Percentiles rank a stretch among this genome's conserved stretches.
phyloP scores from a whole-genome alignment of 2,797 vertebrate genomes.

The Todus mexicanus region DNA sequence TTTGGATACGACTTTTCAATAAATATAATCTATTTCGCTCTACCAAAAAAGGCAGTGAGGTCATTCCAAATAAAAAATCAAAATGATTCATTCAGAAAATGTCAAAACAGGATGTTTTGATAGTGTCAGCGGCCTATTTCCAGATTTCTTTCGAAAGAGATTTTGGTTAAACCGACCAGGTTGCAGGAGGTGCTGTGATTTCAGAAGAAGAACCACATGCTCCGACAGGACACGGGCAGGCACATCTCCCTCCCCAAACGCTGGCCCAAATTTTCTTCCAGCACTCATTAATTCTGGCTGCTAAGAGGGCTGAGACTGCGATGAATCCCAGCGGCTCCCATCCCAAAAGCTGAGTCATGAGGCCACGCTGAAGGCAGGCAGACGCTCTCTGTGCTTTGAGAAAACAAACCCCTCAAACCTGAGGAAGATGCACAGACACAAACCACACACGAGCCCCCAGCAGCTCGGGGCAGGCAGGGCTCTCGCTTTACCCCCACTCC shows the following conservation, averaged over 20 bases:
- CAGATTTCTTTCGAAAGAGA: constrained; percentile 25
- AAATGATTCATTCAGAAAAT: constrained; percentile 63
- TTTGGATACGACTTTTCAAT: not conserved
- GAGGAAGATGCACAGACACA: rapidly evolving
- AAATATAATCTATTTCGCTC: not conserved
- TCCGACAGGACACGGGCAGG: not conserved
- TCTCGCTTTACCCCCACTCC: not conserved
- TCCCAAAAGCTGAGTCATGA: not conserved
- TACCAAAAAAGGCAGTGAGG: not conserved
- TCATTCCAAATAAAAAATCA: not conserved
- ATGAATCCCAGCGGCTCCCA: rapidly evolving
- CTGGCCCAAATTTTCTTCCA: not conserved
- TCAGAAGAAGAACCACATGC: not conserved
- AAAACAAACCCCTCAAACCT: not conserved
- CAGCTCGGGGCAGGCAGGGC: too few relatives aligned
- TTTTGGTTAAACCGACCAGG: not conserved
- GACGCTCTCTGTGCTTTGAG: not conserved
- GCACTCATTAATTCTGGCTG: rapidly evolving
- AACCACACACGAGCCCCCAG: not conserved
- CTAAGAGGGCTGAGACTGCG: not conserved
- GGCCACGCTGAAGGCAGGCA: not conserved
- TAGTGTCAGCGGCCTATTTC: not conserved
- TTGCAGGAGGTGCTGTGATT: not conserved
- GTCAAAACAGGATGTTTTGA: constrained; percentile 63
- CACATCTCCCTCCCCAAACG: rapidly evolving